Base-by-base conservation (phyloP, 1,140 invertebrate genomes). In the Drosophila sucinea region DNA sequence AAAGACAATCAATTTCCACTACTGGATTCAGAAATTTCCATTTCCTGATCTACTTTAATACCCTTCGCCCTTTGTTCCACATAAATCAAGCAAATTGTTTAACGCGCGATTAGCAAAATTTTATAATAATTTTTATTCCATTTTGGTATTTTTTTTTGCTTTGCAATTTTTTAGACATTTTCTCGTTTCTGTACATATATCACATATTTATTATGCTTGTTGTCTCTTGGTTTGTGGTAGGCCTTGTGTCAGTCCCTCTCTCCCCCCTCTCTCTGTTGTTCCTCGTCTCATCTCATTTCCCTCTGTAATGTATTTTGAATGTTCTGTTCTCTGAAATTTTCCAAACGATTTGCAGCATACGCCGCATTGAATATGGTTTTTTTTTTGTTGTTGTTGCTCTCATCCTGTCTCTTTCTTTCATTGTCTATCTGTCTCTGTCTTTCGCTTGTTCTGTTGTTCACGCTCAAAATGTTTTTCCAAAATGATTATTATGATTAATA, bases 401-500 rank as follows among this genome's bases (percentile, higher is more conserved):
- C 47, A 29, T 8, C 56, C 33, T 73, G 57, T 55, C 67, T 68
- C 44, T 25, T 62, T 67, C 44, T 67, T 32, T 67, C 73, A 27
- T n/a, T 29, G 51, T 60, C 1, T 54, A 55, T 47, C 44, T 38
- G 60, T 30, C 10, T 35, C 56, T 35, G 30, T 25, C 27, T 44
- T 1, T 27, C n/a, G n/a, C 75, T 64, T 54, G 44, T 51, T 51
- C 2, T 51, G 44, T 69, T 70, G 60, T 76, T 89, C 80, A 89
- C 84, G 84, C 84, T 89, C 64, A 89, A 89, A 89, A 89, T 89
- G 74, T 67, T 79, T 51, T 64, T 67, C 68, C 77, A 89, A 89
- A 89, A 89, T 89, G 80, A 89, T 89, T 89, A 89, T 89, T 89
- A 89, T 84, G 84, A 89, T 89, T 89, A 89, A 89, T 89, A 89